Percentiles rank a stretch among this genome's conserved stretches.
These are phyloP conservation scores for Gasterosteus aculeatus DNA, from an alignment of 2,113 vertebrate species.

Conservation along the genomic window DNA sequence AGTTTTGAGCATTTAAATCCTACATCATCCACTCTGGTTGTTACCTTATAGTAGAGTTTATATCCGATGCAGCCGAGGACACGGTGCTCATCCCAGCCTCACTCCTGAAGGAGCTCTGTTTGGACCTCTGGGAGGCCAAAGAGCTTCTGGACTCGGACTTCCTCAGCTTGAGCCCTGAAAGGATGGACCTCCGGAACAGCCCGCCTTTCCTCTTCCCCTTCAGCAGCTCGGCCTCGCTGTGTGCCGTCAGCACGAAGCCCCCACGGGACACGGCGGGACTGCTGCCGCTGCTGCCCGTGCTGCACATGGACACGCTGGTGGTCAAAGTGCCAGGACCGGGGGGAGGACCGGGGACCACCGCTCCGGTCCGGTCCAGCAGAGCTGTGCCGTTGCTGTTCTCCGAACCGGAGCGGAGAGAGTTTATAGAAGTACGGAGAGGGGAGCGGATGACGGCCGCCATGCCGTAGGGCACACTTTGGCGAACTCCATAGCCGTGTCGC, in stretches of 20 bases:
- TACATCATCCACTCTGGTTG: background rate
- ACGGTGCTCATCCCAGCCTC: slow-evolving; percentile 97
- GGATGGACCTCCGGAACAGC: slow-evolving; percentile 93
- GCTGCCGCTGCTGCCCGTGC: slow-evolving; percentile 83
- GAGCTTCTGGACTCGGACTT: slow-evolving; percentile 98
- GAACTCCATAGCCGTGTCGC: slow-evolving; percentile 96
- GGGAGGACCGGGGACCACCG: slow-evolving; percentile 70
- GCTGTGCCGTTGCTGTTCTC: slow-evolving; percentile 97
- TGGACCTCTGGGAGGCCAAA: slow-evolving; percentile 95
- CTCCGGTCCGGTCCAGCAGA: slow-evolving; percentile 83
- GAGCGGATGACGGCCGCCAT: slow-evolving; percentile 98
- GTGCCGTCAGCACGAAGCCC: slow-evolving; percentile 94
- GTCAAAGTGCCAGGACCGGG: slow-evolving; percentile 62
- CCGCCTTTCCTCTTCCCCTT: slow-evolving; percentile 95
- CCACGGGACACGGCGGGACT: slow-evolving; percentile 92
- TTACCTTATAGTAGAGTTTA: slow-evolving; percentile 94
- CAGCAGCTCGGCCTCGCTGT: slow-evolving; percentile 91
- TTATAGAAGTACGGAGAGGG: slow-evolving; percentile 97
- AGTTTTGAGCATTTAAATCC: background rate
- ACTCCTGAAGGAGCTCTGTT: slow-evolving; percentile 98
- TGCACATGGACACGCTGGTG: slow-evolving; percentile 77
- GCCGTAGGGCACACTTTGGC: slow-evolving; percentile 97
- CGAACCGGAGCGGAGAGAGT: slow-evolving; percentile 96
- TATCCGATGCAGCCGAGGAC: slow-evolving; percentile 94
- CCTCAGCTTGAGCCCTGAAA: slow-evolving; percentile 94